Evolutionary conservation across 2,113 vertebrate genomes (phyloP), one percentile per base, ranked within the genome.

Genomic region (Dinomys branickii): DNA sequence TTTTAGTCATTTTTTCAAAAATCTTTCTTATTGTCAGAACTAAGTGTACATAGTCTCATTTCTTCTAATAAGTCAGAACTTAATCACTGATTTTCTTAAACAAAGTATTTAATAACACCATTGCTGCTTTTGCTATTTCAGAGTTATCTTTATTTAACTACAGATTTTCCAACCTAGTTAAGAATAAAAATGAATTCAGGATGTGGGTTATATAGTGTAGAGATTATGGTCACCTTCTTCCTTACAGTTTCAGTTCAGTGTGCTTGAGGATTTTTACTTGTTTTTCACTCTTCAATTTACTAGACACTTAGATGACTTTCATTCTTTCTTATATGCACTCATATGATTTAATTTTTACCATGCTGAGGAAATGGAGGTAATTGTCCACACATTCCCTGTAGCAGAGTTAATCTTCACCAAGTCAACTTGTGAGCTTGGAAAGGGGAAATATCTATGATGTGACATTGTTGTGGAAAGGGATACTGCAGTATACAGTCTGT

Each of bases 151-250:
- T 85, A 87, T 38, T 14, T 61, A 30, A 30, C 17, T 47, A 28
- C 1, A 44, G 52, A 77, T 38, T 82, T 50, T 71, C 65, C 4
- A 82, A 5, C 28, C 3, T n/a, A 59, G 30, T 41, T 38, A 50
- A 14, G 14, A 16, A 12, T 13, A n/a, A 69, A 41, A 24, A 50
- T 20, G 61, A 3, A 10, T 30, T 67, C 50, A 59, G 28, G 44
- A 26, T 33, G 63, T 0, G 1, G 20, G 3, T n/a, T 20, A 4
- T 17, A 1, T 0, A 0, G 41, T 30, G 6, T 26, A 24, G 0
- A n/a, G 7, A 1, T 41, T 5, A 78, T 52, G 2, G 20, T 9
- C 47, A 59, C 9, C 24, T 50, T 19, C 6, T 9, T 7, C 13
- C 7, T 30, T 13, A 9, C 41, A 59, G 2, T 9, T 20, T 26